Percentiles rank a stretch among this genome's conserved stretches.
These are phyloP conservation scores for Tapirus indicus DNA, from an alignment of 2,797 vertebrate species.

Conservation along the genomic window DNA sequence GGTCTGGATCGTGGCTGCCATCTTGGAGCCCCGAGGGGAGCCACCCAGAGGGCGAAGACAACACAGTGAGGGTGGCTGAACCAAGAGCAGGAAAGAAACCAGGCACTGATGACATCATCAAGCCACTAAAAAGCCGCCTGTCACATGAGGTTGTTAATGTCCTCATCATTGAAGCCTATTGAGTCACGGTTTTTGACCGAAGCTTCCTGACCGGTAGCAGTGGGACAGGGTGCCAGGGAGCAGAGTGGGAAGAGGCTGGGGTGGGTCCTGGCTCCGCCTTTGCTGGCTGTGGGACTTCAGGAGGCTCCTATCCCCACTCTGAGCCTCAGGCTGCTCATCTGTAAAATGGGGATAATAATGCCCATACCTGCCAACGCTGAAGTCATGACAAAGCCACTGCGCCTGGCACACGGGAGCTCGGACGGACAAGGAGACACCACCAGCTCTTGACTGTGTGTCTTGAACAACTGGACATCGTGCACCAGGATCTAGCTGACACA, in stretches of 20 bases:
- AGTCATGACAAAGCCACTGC: not conserved
- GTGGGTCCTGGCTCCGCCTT: not conserved
- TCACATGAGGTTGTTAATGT: not conserved
- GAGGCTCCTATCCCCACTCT: not conserved
- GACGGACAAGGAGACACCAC: accelerated
- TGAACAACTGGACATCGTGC: not conserved
- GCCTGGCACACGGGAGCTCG: too few species aligned
- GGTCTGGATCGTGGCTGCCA: not conserved
- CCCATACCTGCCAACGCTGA: not conserved
- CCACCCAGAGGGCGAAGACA: not conserved
- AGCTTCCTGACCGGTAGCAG: not conserved
- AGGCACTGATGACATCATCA: not conserved
- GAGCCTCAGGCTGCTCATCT: not conserved
- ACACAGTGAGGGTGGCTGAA: not conserved
- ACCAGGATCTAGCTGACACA: not conserved
- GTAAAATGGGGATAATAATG: not conserved
- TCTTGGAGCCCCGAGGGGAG: not conserved
- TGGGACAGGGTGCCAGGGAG: accelerated
- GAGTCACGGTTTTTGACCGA: not conserved
- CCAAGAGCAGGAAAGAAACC: not conserved
- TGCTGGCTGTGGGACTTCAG: not conserved
- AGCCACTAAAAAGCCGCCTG: not conserved
- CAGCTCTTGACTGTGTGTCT: not conserved
- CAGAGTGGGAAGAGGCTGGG: not conserved
- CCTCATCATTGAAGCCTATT: not conserved